Conservation (phyloP, 2,888 invertebrate species). For the Cynaeus angustus region DNA sequence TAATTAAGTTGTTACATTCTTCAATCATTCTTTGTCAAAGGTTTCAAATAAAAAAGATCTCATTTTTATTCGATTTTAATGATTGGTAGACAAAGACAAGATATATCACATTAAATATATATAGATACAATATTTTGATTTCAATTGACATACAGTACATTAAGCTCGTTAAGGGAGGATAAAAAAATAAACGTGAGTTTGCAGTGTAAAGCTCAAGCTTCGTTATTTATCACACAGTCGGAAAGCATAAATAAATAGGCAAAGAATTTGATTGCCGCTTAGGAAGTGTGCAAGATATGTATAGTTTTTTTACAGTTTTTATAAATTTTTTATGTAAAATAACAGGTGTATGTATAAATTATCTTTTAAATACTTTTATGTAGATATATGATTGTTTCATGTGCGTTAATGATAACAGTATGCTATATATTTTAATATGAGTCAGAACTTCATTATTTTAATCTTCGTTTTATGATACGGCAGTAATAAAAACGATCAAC, state of each 20-base stretch:
- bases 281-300: conserved; percentile 56
- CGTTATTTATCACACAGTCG: conserved; percentile 57
- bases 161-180: conserved; percentile 68
- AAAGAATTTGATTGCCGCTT: conserved; percentile 53
- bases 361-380: conserved; percentile 35
- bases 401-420: conserved; percentile 25
- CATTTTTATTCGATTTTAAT: conserved; percentile 47
- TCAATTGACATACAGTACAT: conserved; percentile 71
- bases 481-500: conserved; percentile 28
- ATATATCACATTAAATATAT: conserved; percentile 63
- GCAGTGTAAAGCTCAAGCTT: conserved; percentile 54
- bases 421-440: conserved; percentile 21
- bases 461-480: conserved; percentile 17
- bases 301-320: conserved; percentile 39
- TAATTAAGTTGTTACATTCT: too few relatives aligned
- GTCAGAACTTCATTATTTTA: conserved; percentile 21
- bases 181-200: conserved; percentile 50
- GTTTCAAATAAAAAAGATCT: not conserved
- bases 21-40: too few relatives aligned
- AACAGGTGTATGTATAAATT: conserved; percentile 41
- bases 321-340: conserved; percentile 42
- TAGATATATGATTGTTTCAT: conserved; percentile 39
- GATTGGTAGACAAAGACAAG: conserved; percentile 61
- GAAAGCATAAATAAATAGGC: conserved; percentile 51
- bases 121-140: conserved; percentile 63